phyloP scores from a whole-genome alignment of 2,797 vertebrate species.

The Lepus oiostolus region DNA sequence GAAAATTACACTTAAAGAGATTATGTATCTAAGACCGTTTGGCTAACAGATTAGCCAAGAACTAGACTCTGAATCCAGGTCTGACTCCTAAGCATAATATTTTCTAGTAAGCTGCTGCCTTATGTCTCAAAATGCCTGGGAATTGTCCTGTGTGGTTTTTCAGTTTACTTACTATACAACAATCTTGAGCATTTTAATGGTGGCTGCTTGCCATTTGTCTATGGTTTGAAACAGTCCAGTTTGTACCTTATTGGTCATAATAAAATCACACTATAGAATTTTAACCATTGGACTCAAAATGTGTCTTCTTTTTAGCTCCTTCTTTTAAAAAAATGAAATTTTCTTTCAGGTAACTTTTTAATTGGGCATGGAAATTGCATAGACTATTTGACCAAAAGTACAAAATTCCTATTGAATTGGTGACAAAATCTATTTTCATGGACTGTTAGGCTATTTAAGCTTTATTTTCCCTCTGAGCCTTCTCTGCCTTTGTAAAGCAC shows the following conservation, averaged over 20 bases:
- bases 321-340: not conserved
- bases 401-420: constrained; percentile 63
- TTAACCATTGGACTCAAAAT: not conserved
- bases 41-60: not conserved
- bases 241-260: constrained; percentile 70
- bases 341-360: constrained; percentile 48
- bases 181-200: constrained; percentile 38
- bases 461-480: constrained; percentile 80
- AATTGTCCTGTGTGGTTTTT: constrained; percentile 14
- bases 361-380: constrained; percentile 46
- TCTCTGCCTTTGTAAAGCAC: constrained; percentile 88
- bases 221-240: constrained; percentile 71
- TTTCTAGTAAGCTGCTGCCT: not conserved
- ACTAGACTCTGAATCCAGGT: constrained; percentile 69
- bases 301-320: constrained; percentile 3
- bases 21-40: not conserved
- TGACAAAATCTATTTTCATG: constrained; percentile 61
- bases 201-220: constrained; percentile 46
- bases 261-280: constrained; percentile 49
- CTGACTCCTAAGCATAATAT: not conserved
- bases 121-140: constrained; percentile 2
- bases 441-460: constrained; percentile 81
- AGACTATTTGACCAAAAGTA: constrained; percentile 66
- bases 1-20: constrained; percentile 56
- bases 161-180: not conserved